These are phyloP conservation scores for Anoplophora glabripennis DNA, from an alignment of 1,140 invertebrate genomes.

Conservation along the genomic window DNA sequence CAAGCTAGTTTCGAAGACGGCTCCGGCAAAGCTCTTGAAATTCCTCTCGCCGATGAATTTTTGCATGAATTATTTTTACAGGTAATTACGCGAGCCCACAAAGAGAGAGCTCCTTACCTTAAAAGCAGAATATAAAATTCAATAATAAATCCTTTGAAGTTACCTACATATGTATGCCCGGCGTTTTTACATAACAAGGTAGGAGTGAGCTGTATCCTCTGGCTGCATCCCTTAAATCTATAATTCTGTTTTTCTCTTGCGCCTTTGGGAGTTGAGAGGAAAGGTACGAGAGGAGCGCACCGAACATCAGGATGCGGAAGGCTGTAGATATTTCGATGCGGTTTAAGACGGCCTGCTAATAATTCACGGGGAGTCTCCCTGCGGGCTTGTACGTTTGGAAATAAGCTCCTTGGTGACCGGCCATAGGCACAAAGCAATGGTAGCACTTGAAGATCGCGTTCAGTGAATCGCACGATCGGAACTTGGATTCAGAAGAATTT, in stretches of 20 bases:
- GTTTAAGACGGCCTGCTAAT: constrained; percentile 23
- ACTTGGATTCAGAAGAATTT: constrained; percentile 11
- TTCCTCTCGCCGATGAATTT: too few relatives aligned
- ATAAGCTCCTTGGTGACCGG: constrained; percentile 20
- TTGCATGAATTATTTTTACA: too few relatives aligned
- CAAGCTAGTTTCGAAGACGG: too few relatives aligned
- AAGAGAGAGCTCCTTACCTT: too few relatives aligned
- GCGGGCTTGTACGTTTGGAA: constrained; percentile 22
- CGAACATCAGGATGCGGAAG: neutral
- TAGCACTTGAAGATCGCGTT: constrained; percentile 5
- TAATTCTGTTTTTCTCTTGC: constrained; percentile 20
- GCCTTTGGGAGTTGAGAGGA: constrained; percentile 11
- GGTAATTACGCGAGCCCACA: too few relatives aligned
- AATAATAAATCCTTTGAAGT: neutral
- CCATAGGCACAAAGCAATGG: constrained; percentile 4
- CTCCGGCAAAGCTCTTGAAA: too few relatives aligned
- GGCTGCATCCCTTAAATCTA: constrained; percentile 16
- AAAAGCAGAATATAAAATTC: too few relatives aligned
- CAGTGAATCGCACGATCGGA: constrained; percentile 11
- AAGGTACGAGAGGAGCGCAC: constrained; percentile 8
- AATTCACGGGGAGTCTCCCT: constrained; percentile 21
- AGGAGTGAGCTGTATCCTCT: constrained; percentile 12
- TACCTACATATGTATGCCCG: constrained; percentile 17
- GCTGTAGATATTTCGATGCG: constrained; percentile 6
- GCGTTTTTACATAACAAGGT: constrained; percentile 12